phyloP scores from a whole-genome alignment of 1,140 invertebrate species.

The Amyelois transitella region DNA sequence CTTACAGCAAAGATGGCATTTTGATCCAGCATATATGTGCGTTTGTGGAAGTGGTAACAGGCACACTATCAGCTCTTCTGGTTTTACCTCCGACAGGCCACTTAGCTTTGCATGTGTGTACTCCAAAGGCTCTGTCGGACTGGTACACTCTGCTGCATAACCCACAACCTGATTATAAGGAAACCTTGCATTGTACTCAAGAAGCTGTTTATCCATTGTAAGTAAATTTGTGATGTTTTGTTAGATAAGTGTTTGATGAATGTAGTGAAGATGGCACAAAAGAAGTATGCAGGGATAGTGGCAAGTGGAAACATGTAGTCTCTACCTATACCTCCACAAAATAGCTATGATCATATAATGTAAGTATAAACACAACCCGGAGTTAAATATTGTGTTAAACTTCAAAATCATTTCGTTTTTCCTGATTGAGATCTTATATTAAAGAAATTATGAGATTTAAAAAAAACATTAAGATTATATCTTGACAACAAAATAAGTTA shows the following conservation, averaged over 20 bases:
- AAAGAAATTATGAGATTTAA: no score
- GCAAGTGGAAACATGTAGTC: no score
- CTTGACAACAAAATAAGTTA: no score
- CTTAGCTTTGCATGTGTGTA: conserved; percentile 85
- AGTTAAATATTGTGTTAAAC: no score
- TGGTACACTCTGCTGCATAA: conserved; percentile 98
- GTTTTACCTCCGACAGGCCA: conserved; percentile 85
- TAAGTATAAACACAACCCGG: no score
- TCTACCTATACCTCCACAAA: no score
- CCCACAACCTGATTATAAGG: conserved; percentile 93
- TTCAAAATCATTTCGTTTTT: no score
- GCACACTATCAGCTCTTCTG: conserved; percentile 84
- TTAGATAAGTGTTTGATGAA: conserved; percentile 12
- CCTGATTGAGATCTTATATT: no score
- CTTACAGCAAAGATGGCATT: conserved; percentile 44
- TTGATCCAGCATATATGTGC: conserved; percentile 84
- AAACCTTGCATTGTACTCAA: conserved; percentile 93
- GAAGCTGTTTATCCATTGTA: conserved; percentile 98
- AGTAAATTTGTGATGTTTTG: conserved; percentile 57
- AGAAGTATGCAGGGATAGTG: neutral
- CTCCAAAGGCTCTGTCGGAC: conserved; percentile 86
- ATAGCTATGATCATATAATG: no score
- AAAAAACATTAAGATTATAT: no score
- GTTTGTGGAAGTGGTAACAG: conserved; percentile 83
- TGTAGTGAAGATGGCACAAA: neutral